Evolutionary conservation across 2,888 invertebrate species (phyloP), one percentile per base, ranked within the genome.

Genomic region (Cylindroiulus punctatus): DNA sequence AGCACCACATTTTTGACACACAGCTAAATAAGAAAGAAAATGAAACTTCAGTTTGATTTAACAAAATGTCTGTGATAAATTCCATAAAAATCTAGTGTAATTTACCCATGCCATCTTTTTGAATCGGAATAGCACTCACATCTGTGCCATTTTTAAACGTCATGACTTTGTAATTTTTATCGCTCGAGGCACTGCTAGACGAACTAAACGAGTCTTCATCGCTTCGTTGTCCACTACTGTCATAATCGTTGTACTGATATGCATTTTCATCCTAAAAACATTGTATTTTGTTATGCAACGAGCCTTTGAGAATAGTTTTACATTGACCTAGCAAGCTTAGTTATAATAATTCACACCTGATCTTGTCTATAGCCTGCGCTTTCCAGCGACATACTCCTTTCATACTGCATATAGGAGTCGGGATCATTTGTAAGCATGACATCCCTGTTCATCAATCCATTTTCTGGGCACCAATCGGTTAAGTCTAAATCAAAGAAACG

Each of bases 101-200:
- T 94, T 93, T 92, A 96, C 96, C 96, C 92, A 96, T 96, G 91
- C 95, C 96, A 91, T 96, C 96, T 91, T 95, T 96, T 91, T 95
- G 94, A 90, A 97, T 95, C 86, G 97, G 96, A 91, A 97, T 94
- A 90, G 96, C 95, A 88, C 95, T 95, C 87, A 96, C 93, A 92
- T 96, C 96, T 86, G 95, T 94, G 90, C 94, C 94, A 89, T 94
- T 94, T 90, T 95, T 94, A 91, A 95, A 95, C 85, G 95, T 84
- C 52, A 86, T 32, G 17, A 84, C 22, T 40, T 81, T 85, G 76
- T 81, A 85, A 40, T 76, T 84, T 47, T 42, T 42, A n/a, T 84
- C 40, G 40, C 65, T 85, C 17, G 32, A 19, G 19, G 12, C 84
- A 52, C 32, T 30, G 12, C 52, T 84, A 47, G 44, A 36, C 7